A percentile compares a stretch with the other conserved stretches of the same genome.
These are phyloP conservation scores for Dryobotodes eremita DNA, from an alignment of 2,888 invertebrate species.

Conservation along the genomic window DNA sequence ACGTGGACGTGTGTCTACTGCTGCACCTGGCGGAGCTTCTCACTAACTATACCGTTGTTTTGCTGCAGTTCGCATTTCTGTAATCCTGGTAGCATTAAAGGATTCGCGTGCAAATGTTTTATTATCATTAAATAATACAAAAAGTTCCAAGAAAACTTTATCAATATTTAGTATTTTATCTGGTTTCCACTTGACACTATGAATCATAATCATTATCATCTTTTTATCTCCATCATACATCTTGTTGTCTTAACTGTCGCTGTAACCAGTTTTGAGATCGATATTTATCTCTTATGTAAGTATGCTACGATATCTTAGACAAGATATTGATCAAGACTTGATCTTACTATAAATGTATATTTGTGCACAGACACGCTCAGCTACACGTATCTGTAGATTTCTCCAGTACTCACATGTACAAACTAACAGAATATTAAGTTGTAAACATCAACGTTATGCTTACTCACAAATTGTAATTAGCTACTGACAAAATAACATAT, in stretches of 20 bases:
- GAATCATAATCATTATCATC: background rate
- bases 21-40: no score
- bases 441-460: background rate
- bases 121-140: background rate
- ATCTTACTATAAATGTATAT: background rate
- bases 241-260: background rate
- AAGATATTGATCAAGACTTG: slow-evolving; percentile 1
- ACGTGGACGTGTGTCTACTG: background rate
- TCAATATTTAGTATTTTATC: background rate
- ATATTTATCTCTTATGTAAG: no score
- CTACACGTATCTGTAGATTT: background rate
- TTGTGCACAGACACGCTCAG: no score
- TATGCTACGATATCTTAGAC: slow-evolving; percentile 8
- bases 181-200: background rate
- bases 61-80: slow-evolving; percentile 26
- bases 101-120: background rate
- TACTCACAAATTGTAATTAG: background rate
- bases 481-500: no score
- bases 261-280: background rate
- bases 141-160: background rate
- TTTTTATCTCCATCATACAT: background rate
- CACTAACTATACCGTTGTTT: slow-evolving; percentile 9
- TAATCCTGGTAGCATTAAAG: background rate
- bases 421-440: background rate
- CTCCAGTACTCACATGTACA: background rate